phyloP scores from a whole-genome alignment of 2,113 vertebrate genomes.

The Colossoma macropomum region DNA sequence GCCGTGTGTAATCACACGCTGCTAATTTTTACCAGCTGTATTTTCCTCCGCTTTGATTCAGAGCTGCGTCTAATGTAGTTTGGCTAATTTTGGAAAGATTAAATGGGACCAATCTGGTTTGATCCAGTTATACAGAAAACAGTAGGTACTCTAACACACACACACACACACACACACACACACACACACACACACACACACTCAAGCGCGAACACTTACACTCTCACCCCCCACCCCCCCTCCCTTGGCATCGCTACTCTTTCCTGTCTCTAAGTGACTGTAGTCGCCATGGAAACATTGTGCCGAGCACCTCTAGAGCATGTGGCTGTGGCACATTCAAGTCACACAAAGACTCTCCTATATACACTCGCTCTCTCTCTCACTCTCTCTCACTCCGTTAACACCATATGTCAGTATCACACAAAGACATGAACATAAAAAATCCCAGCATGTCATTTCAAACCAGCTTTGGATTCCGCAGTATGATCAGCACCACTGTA shows the following conservation, averaged over 20 bases:
- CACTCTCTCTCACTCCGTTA: slow-evolving; percentile 23
- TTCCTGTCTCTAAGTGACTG: slow-evolving; percentile 62
- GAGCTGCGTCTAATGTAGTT: slow-evolving; percentile 42
- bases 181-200: no score
- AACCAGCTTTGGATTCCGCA: background rate
- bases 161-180: slow-evolving; percentile 17
- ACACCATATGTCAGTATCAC: slow-evolving; percentile 50
- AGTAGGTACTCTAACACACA: slow-evolving; percentile 43
- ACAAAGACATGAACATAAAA: slow-evolving; percentile 43
- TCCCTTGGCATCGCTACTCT: slow-evolving; percentile 52
- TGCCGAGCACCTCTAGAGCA: slow-evolving; percentile 59
- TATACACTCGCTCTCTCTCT: slow-evolving; percentile 35
- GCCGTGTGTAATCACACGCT: slow-evolving; percentile 1
- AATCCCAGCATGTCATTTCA: slow-evolving; percentile 36
- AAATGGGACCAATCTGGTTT: slow-evolving; percentile 61
- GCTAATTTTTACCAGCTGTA: slow-evolving; percentile 32
- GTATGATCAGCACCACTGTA: slow-evolving; percentile 27
- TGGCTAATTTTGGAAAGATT: slow-evolving; percentile 61
- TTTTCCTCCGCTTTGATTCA: slow-evolving; percentile 23
- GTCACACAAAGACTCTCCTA: slow-evolving; percentile 53
- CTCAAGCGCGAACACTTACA: slow-evolving; percentile 16
- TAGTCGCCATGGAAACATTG: slow-evolving; percentile 65
- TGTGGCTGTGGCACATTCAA: slow-evolving; percentile 58
- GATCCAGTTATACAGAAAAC: slow-evolving; percentile 64
- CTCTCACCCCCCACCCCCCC: background rate